Evolutionary conservation across 2,113 vertebrate species (phyloP), one percentile per base, ranked within the genome.

Genomic region (Cephalopterus ornatus): DNA sequence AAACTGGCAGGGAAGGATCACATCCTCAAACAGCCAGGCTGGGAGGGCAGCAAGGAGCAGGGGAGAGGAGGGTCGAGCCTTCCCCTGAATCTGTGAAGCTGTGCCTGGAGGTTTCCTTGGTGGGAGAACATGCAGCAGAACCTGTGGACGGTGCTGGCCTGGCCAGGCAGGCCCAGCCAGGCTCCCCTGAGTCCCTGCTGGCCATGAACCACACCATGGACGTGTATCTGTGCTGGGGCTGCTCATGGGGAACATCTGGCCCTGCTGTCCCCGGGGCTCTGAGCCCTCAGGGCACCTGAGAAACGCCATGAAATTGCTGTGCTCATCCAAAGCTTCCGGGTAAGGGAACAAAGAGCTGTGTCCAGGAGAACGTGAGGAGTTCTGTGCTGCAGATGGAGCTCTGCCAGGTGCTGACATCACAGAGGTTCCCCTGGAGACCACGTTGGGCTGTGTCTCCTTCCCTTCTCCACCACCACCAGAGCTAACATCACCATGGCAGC

Each of bases 181-280:
- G 49, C 19, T 32, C 46, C 19, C 5, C 46, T 0, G 1, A 0
- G 14, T 1, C 11, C 11, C 32, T 3, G 15, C 8, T 46, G 78
- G 49, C 1, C 0, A 3, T 0, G 12, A 23, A 1, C 39, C 1
- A 2, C 2, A 0, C 23, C 1, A 0, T 0, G 50, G 70, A 11
- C 26, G 2, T 0, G 0, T 0, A 1, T 9, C 6, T 9, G 71
- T 56, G 71, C 58, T 12, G 52, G 53, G 28, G 61, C 46, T 5
- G 6, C 62, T 68, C 3, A 1, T 0, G 0, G 28, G 71, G 53
- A 56, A 14, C 82, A 42, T 8, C 70, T 76, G 88, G 32, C 1
- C 1, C 32, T 0, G 1, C 53, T 27, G 22, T 15, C 39, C 32
- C 5, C 21, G 14, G 84, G 42, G 61, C 79, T 46, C 9, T 0